Conservation (phyloP, 1,140 invertebrate genomes). For the Formica exsecta region DNA sequence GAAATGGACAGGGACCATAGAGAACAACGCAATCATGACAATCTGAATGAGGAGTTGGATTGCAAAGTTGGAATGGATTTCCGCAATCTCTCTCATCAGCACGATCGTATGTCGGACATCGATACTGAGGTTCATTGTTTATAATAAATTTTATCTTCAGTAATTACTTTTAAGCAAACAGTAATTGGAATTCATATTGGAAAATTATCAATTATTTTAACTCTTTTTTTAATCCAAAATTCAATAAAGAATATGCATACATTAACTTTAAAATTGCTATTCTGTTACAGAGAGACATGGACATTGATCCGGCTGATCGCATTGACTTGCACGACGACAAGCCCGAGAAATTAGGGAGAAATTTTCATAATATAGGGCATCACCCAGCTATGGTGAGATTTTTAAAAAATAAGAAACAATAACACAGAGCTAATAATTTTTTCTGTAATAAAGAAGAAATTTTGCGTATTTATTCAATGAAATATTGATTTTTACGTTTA, state of each 20-base stretch:
- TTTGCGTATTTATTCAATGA: slow-evolving; percentile 1
- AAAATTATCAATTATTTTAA: background rate
- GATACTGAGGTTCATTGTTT: slow-evolving; percentile 78
- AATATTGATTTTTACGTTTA: background rate
- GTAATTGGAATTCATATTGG: slow-evolving; percentile 15
- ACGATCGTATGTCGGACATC: slow-evolving; percentile 78
- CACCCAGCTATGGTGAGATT: slow-evolving; percentile 72
- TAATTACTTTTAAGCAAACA: background rate
- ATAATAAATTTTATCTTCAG: background rate
- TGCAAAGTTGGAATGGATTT: slow-evolving; percentile 82
- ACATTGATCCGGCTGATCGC: slow-evolving; percentile 74
- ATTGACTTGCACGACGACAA: slow-evolving; percentile 75
- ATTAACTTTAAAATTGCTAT: background rate
- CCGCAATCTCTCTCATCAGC: slow-evolving; percentile 79
- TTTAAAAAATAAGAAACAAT: background rate
- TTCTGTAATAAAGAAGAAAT: background rate
- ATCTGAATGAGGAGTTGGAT: slow-evolving; percentile 78
- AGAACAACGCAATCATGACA: slow-evolving; percentile 80
- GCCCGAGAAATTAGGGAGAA: slow-evolving; percentile 70
- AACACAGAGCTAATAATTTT: background rate
- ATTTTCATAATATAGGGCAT: slow-evolving; percentile 75
- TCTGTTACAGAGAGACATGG: slow-evolving; percentile 73
- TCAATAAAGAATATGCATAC: background rate
- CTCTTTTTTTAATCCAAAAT: no score
- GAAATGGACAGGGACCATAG: slow-evolving; percentile 82